These are phyloP conservation scores for Proteles cristata DNA, from an alignment of 2,113 vertebrate genomes.

Conservation along the genomic window DNA sequence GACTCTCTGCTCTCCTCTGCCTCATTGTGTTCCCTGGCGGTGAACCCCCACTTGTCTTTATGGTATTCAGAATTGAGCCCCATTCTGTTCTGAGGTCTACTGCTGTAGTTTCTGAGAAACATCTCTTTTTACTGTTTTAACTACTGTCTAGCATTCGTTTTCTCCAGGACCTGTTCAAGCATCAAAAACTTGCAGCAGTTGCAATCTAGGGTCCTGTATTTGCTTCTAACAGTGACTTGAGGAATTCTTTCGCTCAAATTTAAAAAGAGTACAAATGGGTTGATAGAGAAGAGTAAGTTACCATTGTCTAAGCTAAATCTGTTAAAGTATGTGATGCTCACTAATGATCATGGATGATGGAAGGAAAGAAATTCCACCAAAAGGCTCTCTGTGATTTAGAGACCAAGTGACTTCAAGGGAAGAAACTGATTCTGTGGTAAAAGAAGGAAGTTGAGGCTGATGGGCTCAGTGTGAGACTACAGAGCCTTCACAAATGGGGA, in stretches of 20 bases:
- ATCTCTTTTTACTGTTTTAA: background rate
- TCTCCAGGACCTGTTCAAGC: background rate
- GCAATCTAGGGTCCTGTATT: background rate
- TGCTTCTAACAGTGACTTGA: slow-evolving; percentile 20
- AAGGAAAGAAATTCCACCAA: background rate
- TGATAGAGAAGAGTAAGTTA: background rate
- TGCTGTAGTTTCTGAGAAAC: background rate
- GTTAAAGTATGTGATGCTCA: background rate
- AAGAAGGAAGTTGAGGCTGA: background rate
- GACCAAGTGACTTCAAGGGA: background rate
- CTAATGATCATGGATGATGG: background rate
- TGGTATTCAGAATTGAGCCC: background rate
- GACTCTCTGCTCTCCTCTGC: background rate
- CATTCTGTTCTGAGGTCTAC: background rate
- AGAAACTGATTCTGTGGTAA: background rate
- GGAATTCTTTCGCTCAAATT: slow-evolving; percentile 4
- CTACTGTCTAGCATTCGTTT: background rate
- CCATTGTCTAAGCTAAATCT: background rate
- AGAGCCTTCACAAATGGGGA: background rate
- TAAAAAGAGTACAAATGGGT: background rate
- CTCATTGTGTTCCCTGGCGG: background rate
- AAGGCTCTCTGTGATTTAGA: background rate
- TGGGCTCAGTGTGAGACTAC: background rate
- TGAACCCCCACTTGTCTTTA: background rate
- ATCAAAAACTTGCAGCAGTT: background rate